Evolutionary conservation across 2,113 vertebrate species (phyloP).

Genomic region (Holacanthus passer): DNA sequence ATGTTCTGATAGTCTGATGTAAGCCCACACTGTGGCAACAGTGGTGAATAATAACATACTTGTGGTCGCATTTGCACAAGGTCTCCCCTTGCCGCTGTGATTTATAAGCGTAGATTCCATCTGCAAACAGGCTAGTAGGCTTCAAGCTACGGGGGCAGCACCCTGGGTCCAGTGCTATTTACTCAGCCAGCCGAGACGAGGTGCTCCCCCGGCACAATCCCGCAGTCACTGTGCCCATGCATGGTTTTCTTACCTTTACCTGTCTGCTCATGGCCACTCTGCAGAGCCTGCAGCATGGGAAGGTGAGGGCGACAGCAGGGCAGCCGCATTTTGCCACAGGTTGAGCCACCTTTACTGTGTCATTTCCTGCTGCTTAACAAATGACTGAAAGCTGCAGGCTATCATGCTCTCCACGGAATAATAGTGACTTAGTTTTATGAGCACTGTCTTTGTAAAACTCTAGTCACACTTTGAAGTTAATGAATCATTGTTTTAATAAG

Average conservation of each 20-base stretch:
- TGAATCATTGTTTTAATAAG: slow-evolving; percentile 66
- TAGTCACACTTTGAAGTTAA: slow-evolving; percentile 49
- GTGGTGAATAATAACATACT: slow-evolving; percentile 71
- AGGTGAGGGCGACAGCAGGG: slow-evolving; percentile 55
- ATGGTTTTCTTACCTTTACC: slow-evolving; percentile 45
- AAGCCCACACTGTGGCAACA: slow-evolving; percentile 50
- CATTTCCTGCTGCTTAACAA: slow-evolving; percentile 75
- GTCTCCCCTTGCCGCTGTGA: slow-evolving; percentile 71
- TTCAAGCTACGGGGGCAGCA: slow-evolving; percentile 70
- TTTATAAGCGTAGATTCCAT: slow-evolving; percentile 80
- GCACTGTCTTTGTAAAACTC: slow-evolving; percentile 47
- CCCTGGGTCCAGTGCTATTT: slow-evolving; percentile 79
- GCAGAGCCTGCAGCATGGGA: slow-evolving; percentile 40
- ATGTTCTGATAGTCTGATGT: slow-evolving; percentile 54
- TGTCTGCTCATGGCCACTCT: slow-evolving; percentile 44
- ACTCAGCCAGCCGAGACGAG: slow-evolving; percentile 74
- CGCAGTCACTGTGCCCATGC: slow-evolving; percentile 52
- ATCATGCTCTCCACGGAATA: slow-evolving; percentile 33
- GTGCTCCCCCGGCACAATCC: slow-evolving; percentile 60
- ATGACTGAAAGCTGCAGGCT: slow-evolving; percentile 70
- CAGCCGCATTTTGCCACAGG: slow-evolving; percentile 54
- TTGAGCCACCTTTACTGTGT: slow-evolving; percentile 69
- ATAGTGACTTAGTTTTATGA: slow-evolving; percentile 53
- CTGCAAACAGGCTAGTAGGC: slow-evolving; percentile 78
- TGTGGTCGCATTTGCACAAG: slow-evolving; percentile 73